Evolutionary conservation across 2,888 invertebrate species (phyloP).

Genomic region (Synergus japonicus): DNA sequence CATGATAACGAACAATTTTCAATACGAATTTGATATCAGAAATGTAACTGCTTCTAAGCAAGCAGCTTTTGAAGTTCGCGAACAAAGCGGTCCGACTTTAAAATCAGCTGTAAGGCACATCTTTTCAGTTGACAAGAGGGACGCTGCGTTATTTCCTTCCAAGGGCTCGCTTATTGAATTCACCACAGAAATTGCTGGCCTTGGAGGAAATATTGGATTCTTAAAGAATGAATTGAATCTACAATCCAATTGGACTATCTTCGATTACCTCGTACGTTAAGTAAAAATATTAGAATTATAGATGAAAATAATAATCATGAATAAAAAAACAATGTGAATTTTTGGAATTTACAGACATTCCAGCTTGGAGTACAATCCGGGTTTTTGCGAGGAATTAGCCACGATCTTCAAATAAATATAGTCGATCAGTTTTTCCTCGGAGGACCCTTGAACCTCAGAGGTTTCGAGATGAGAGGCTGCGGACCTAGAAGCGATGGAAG

Average conservation of each 20-base stretch:
- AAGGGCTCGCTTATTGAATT: conserved; percentile 85
- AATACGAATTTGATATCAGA: conserved; percentile 92
- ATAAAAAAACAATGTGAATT: neutral
- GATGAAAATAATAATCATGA: no score
- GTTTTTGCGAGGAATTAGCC: conserved; percentile 81
- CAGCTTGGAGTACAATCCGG: conserved; percentile 86
- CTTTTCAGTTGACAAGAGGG: conserved; percentile 87
- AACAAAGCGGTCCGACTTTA: conserved; percentile 92
- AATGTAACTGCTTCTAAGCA: conserved; percentile 86
- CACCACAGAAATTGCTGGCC: conserved; percentile 90
- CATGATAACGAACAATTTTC: conserved; percentile 86
- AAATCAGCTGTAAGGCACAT: conserved; percentile 93
- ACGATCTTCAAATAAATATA: conserved; percentile 81
- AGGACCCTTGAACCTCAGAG: conserved; percentile 92
- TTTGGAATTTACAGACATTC: conserved; percentile 80
- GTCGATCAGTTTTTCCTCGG: conserved; percentile 91
- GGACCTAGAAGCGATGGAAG: conserved; percentile 90
- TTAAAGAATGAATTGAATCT: conserved; percentile 88
- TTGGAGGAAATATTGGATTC: conserved; percentile 96
- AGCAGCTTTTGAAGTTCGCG: conserved; percentile 90
- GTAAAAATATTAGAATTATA: neutral
- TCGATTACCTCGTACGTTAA: conserved; percentile 80
- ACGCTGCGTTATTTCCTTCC: conserved; percentile 89
- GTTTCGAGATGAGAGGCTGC: conserved; percentile 91
- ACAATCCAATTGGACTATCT: conserved; percentile 84